Percentiles rank a stretch among this genome's conserved stretches.
phyloP scores from a whole-genome alignment of 2,888 invertebrate species.

The Cryptus armator region DNA sequence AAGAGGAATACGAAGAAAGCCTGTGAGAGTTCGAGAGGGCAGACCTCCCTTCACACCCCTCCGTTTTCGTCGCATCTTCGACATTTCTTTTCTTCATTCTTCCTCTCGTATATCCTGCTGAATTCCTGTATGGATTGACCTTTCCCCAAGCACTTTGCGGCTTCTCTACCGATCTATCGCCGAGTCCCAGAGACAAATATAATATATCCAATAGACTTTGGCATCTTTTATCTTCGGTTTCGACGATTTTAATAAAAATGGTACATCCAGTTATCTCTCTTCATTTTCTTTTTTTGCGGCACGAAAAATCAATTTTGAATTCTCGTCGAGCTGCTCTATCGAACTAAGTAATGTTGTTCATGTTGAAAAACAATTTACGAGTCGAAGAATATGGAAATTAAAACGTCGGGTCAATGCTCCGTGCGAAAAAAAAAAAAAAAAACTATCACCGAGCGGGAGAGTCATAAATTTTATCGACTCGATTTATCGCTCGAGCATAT shows the following conservation, averaged over 20 bases:
- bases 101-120: background rate
- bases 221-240: conserved; percentile 30
- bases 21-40: conserved; percentile 9
- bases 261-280: background rate
- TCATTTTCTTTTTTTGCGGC: background rate
- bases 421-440: background rate
- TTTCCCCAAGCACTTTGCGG: conserved; percentile 44
- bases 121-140: conserved; percentile 65
- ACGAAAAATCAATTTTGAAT: too few species aligned
- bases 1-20: conserved; percentile 20
- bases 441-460: background rate
- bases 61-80: conserved; percentile 33
- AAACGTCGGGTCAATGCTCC: background rate
- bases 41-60: background rate
- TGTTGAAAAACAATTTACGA: too few species aligned
- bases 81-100: background rate
- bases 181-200: conserved; percentile 47
- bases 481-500: conserved; percentile 7
- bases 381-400: background rate
- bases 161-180: conserved; percentile 11
- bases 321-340: too few species aligned
- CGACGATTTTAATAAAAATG: conserved; percentile 31
- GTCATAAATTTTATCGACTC: background rate
- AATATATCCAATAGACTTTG: conserved; percentile 48
- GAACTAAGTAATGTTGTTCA: too few species aligned